Base-by-base conservation (phyloP, 2,888 invertebrate species). In the Pterostichus madidus region DNA sequence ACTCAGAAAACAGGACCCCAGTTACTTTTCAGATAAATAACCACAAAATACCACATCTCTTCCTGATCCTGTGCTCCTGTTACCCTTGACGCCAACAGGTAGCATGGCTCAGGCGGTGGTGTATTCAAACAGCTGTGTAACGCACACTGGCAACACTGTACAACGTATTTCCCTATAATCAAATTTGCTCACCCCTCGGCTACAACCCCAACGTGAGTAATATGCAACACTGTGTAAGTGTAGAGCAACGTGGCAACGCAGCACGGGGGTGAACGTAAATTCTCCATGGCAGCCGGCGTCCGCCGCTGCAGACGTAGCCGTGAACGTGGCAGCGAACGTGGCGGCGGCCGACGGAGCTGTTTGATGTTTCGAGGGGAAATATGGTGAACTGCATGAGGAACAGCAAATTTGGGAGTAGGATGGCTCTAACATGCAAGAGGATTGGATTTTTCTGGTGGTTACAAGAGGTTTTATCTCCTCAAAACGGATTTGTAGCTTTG, bases 141-240 rank as follows among this genome's bases (percentile, higher is more conserved):
- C 61, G 61, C 39, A 56, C 17, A 6, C 13, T 71, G 68, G 68
- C 68, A 71, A 71, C 68, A 39, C 44, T 44, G 68, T 44, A 56
- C 13, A 17, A 44, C 64, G 39, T 35, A 64, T 32, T 64, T 64
- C 39, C 64, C 32, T 64, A 64, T 71, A 71, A 71, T 71, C 39
- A 71, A 64, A 44, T 71, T 39, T 39, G 44, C 15, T 15, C 68
- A 17, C 68, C 68, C 68, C 68, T 71, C 17, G 8, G 39, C 39
- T 32, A 31, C 10, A 32, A 61, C 32, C 11, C 11, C 6, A 13
- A 15, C 39, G 59, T 31, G 24, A 5, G 31, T 64, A 71, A 44
- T 44, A 44, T 44, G 44, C 68, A 15, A 71, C 68, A 39, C 39
- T 71, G 44, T 44, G 1, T n/a, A 56, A 17, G 8, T 56, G 56